Evolutionary conservation across 2,113 vertebrate species (phyloP), one percentile per base, ranked within the genome.

Genomic region (Setophaga coronata): DNA sequence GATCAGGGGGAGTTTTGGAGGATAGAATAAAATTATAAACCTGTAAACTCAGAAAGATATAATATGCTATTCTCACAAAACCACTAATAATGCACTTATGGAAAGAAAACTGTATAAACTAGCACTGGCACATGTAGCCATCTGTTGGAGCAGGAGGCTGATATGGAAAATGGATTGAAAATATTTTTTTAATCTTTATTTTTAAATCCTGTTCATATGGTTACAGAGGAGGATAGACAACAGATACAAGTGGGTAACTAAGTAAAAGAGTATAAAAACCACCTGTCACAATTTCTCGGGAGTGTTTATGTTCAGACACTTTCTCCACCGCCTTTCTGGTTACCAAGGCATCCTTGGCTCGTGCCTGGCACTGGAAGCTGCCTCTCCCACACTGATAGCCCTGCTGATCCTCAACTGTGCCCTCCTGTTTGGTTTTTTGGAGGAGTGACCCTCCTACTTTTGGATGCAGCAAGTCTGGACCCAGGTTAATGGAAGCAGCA

Each of bases 151-250:
- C 95, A 96, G 93, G 93, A 96, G 89, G 92, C 64, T 83, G 88
- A 69, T 81, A 90, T 5, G 73, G 77, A 82, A 84, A 85, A 95
- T 34, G 64, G 88, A 82, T 94, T 93, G 89, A 96, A 98, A 95
- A 93, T 96, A 94, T 69, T 90, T 97, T 97, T 98, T 96, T 95
- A 74, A 92, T 96, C 78, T 95, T 97, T 97, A 93, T 97, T 98
- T 97, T 98, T 94, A 97, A 96, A 93, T 94, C 61, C 76, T 96
- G 87, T 96, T 97, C 95, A 88, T 96, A 97, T 98, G 94, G 97
- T 96, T 98, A 91, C 96, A 93, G 76, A 70, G 86, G 67, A 94
- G 95, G 94, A 74, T 61, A 96, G 94, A 96, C 97, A 96, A 80
- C 84, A 96, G 91, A 66, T 90, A 92, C 36, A 90, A 93, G 73